A percentile compares a stretch with the other conserved stretches of the same genome.
These are phyloP conservation scores for Cherax quadricarinatus DNA, from an alignment of 1,140 invertebrate species.

Conservation along the genomic window DNA sequence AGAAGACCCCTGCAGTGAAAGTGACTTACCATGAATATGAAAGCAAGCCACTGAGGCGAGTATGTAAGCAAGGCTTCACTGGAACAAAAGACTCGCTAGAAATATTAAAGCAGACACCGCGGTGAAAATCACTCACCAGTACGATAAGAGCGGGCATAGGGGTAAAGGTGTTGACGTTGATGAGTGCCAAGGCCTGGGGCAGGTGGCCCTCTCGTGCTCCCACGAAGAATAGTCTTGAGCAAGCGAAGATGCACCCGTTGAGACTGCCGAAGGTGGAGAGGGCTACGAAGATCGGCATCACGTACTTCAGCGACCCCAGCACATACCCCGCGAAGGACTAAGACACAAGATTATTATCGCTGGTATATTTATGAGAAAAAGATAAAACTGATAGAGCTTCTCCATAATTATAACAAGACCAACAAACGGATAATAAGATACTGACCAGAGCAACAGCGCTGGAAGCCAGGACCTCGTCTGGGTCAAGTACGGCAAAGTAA, in stretches of 20 bases:
- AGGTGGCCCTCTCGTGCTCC: conserved; percentile 95
- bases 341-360: not conserved
- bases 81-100: no score
- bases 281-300: conserved; percentile 90
- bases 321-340: conserved; percentile 88
- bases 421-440: conserved; percentile 63
- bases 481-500: conserved; percentile 93
- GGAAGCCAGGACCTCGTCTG: conserved; percentile 87
- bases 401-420: no score
- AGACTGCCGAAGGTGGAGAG: conserved; percentile 89
- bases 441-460: conserved; percentile 96
- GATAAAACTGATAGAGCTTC: conserved; percentile 18
- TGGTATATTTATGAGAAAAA: not conserved
- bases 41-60: no score
- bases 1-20: no score
- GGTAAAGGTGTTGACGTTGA: conserved; percentile 88
- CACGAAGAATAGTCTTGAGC: conserved; percentile 94
- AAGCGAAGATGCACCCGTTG: conserved; percentile 94
- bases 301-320: conserved; percentile 85
- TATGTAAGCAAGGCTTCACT: no score
- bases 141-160: conserved; percentile 91
- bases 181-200: conserved; percentile 88
- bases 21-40: no score
- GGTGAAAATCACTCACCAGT: conserved; percentile 80
- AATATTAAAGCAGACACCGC: no score